Evolutionary conservation across 2,797 vertebrate species (phyloP).

Genomic region (Cetoscarus ocellatus): DNA sequence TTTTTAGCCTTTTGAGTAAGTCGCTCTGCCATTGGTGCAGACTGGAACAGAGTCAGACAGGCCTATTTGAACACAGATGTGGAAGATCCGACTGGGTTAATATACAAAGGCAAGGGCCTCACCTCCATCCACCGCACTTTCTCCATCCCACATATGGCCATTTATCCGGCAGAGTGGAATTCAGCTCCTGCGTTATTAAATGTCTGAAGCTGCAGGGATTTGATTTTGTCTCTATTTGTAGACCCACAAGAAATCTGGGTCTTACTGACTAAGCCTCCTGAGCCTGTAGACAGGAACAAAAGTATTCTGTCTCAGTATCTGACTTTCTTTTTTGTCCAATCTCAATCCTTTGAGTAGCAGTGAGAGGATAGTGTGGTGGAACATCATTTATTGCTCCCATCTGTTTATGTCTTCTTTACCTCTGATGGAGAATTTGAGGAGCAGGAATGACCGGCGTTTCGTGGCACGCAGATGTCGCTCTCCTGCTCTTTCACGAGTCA

Average conservation of each 20-base stretch:
- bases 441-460: conserved; percentile 45
- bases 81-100: conserved; percentile 48
- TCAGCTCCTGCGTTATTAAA: conserved; percentile 69
- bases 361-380: conserved; percentile 46
- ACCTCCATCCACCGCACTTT: conserved; percentile 25
- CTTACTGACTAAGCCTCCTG: conserved; percentile 63
- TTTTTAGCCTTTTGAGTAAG: conserved; percentile 49
- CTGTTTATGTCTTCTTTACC: conserved; percentile 70
- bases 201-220: conserved; percentile 65
- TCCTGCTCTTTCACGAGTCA: conserved; percentile 51
- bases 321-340: conserved; percentile 65
- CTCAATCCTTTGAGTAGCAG: conserved; percentile 58
- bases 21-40: conserved; percentile 51
- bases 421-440: conserved; percentile 47
- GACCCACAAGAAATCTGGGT: conserved; percentile 63
- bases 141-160: conserved; percentile 33
- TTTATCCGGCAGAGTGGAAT: conserved; percentile 48
- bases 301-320: conserved; percentile 60
- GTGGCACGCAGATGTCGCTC: conserved; percentile 57
- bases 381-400: conserved; percentile 67
- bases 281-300: conserved; percentile 67
- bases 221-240: conserved; percentile 72
- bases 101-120: conserved; percentile 8
- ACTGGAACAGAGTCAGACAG: conserved; percentile 32
- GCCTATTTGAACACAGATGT: conserved; percentile 45